Conservation (phyloP, 2,113 vertebrate species). For the Bufo bufo region DNA sequence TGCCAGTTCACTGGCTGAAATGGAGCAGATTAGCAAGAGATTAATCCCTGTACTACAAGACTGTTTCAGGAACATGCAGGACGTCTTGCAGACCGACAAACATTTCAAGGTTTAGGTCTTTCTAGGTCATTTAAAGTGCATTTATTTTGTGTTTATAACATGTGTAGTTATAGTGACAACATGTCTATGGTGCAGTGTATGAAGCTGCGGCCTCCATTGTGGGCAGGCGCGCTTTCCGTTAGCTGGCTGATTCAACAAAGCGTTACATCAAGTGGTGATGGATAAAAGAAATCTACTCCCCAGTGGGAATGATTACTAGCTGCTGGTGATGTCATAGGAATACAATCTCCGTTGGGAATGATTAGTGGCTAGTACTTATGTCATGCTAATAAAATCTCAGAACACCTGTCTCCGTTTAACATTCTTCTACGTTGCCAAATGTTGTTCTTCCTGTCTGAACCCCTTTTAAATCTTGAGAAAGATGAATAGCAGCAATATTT, state of each 20-base stretch:
- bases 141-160: background rate
- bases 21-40: no score
- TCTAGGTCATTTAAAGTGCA: no score
- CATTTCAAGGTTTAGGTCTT: no score
- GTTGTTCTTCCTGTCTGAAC: conserved; percentile 23
- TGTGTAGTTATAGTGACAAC: background rate
- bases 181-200: background rate
- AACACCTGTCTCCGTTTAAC: conserved; percentile 31
- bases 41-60: no score
- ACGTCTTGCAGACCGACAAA: no score
- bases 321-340: background rate
- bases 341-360: background rate
- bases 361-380: conserved; percentile 1
- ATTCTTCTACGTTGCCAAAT: conserved; percentile 26
- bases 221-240: background rate
- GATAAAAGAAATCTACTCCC: background rate
- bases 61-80: no score
- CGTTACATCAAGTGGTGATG: background rate
- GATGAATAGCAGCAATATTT: background rate
- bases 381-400: conserved; percentile 34
- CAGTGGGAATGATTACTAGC: background rate
- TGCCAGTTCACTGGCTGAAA: no score
- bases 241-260: background rate
- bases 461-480: background rate
- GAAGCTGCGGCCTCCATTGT: background rate